These are phyloP conservation scores for Pecten maximus DNA, from an alignment of 2,888 invertebrate species.

Conservation along the genomic window DNA sequence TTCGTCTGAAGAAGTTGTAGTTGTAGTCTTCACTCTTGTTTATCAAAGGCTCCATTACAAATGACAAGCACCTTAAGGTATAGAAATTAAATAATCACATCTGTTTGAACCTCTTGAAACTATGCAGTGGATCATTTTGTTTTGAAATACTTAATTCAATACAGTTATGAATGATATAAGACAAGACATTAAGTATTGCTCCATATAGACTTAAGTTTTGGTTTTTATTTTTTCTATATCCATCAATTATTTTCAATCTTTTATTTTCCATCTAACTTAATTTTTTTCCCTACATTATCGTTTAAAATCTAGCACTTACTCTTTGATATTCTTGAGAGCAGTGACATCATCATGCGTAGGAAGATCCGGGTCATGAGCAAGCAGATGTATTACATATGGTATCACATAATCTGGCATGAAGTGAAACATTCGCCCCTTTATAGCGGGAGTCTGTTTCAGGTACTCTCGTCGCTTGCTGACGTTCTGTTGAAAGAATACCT, in stretches of 20 bases:
- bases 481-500: conserved; percentile 93
- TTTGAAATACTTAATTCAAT: no score
- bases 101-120: no score
- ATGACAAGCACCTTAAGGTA: conserved; percentile 96
- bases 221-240: no score
- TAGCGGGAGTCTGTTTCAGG: conserved; percentile 86
- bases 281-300: neutral
- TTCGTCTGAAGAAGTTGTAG: conserved; percentile 96
- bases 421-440: conserved; percentile 74
- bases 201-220: no score
- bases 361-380: conserved; percentile 95
- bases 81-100: no score
- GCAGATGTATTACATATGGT: conserved; percentile 96
- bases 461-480: conserved; percentile 94
- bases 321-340: conserved; percentile 89
- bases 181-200: no score
- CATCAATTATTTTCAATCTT: no score
- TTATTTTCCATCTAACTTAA: no score
- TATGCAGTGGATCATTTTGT: no score
- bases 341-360: conserved; percentile 89
- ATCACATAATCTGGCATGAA: conserved; percentile 97
- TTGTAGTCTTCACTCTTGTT: conserved; percentile 96
- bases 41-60: conserved; percentile 96
- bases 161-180: no score
- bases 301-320: conserved; percentile 77